These are phyloP conservation scores for Elaphurus davidianus DNA, from an alignment of 2,113 vertebrate species.

Conservation along the genomic window DNA sequence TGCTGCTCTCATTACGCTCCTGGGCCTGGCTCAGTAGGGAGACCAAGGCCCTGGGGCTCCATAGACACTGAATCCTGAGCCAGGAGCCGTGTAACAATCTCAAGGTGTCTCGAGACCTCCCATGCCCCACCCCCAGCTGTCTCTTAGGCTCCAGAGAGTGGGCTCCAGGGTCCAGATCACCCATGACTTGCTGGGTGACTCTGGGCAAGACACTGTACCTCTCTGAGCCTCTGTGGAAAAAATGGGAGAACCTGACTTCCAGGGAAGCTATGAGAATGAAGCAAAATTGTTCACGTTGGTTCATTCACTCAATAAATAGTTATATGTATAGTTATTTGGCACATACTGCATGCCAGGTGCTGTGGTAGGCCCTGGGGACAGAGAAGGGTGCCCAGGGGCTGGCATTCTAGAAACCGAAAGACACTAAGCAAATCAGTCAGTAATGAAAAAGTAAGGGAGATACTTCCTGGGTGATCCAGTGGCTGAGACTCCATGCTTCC, in stretches of 20 bases:
- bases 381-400: not conserved
- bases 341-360: not conserved
- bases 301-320: not conserved
- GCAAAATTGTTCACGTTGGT: not conserved
- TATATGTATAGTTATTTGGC: not conserved
- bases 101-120: not conserved
- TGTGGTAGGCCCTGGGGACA: not conserved
- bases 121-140: not conserved
- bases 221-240: not conserved
- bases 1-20: rapidly evolving
- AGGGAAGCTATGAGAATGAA: not conserved
- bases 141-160: not conserved
- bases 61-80: not conserved
- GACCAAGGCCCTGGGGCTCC: not conserved
- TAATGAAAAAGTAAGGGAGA: not conserved
- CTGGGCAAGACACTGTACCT: not conserved
- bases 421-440: not conserved
- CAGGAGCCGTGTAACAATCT: not conserved
- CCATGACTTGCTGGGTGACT: not conserved
- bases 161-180: not conserved
- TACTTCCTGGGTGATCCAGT: not conserved
- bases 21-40: not conserved
- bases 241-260: not conserved
- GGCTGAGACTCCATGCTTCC: not conserved
- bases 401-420: not conserved